Evolutionary conservation across 2,888 invertebrate genomes (phyloP).

Genomic region (Pomacea canaliculata): DNA sequence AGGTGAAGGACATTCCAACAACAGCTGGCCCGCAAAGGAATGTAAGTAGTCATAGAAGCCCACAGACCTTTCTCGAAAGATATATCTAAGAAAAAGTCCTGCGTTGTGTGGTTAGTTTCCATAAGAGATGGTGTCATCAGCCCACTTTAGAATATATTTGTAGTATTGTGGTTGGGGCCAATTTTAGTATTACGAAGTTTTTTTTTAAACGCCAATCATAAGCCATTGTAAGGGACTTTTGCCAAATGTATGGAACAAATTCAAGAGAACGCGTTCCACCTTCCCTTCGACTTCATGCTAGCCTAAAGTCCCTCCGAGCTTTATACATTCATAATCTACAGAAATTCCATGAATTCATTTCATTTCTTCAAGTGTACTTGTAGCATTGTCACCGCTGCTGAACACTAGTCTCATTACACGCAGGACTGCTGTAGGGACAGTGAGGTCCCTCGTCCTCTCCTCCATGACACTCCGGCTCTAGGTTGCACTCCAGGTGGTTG

Average conservation of each 20-base stretch:
- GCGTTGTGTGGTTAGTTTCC: background rate
- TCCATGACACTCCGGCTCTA: too few species aligned
- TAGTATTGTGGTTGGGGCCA: background rate
- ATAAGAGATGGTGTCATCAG: slow-evolving; percentile 4
- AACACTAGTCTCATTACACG: slow-evolving; percentile 1
- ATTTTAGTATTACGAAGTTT: background rate
- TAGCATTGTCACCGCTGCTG: background rate
- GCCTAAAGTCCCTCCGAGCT: slow-evolving; percentile 8
- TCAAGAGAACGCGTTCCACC: background rate
- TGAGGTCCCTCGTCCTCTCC: background rate
- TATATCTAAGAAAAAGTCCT: background rate
- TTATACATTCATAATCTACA: background rate
- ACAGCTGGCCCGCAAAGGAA: too few species aligned
- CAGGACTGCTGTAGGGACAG: slow-evolving; percentile 18
- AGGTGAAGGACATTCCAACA: too few species aligned
- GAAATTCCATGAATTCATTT: background rate
- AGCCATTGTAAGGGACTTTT: too few species aligned
- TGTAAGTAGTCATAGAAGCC: too few species aligned
- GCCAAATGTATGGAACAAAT: slow-evolving; percentile 2
- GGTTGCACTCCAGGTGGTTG: slow-evolving; percentile 9
- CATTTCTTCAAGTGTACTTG: background rate
- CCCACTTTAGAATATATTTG: slow-evolving; percentile 7
- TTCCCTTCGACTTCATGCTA: slow-evolving; percentile 5
- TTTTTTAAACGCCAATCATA: background rate
- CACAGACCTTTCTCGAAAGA: background rate